These are phyloP conservation scores for Chiloscyllium plagiosum DNA, from an alignment of 2,113 vertebrate genomes.

Conservation along the genomic window DNA sequence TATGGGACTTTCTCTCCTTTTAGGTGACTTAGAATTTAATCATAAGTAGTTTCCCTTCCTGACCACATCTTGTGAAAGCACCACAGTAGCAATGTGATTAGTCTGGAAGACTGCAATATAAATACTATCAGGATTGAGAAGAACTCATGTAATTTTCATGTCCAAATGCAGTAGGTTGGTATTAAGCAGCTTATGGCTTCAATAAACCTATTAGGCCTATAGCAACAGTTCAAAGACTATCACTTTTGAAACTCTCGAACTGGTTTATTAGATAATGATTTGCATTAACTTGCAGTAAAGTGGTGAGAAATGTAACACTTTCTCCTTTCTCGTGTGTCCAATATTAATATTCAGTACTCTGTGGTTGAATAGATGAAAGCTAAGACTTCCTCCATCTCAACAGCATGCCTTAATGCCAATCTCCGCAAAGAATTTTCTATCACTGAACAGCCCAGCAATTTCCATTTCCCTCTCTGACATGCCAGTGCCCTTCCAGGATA, in stretches of 20 bases:
- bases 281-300: slow-evolving; percentile 71
- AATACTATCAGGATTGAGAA: slow-evolving; percentile 43
- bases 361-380: background rate
- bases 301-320: background rate
- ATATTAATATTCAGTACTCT: background rate
- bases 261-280: slow-evolving; percentile 65
- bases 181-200: slow-evolving; percentile 69
- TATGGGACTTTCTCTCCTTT: background rate
- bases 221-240: slow-evolving; percentile 64
- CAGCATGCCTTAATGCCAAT: background rate
- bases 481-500: background rate
- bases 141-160: slow-evolving; percentile 55
- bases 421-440: background rate
- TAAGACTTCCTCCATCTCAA: background rate
- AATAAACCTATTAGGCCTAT: slow-evolving; percentile 70
- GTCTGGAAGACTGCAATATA: background rate
- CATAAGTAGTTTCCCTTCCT: background rate
- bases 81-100: background rate
- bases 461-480: background rate
- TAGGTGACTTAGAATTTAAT: background rate
- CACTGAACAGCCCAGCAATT: background rate
- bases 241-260: slow-evolving; percentile 57
- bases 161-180: slow-evolving; percentile 64
- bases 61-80: background rate
- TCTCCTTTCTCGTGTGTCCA: background rate